These are phyloP conservation scores for Puntigrus tetrazona DNA, from an alignment of 2,113 vertebrate species.

Conservation along the genomic window DNA sequence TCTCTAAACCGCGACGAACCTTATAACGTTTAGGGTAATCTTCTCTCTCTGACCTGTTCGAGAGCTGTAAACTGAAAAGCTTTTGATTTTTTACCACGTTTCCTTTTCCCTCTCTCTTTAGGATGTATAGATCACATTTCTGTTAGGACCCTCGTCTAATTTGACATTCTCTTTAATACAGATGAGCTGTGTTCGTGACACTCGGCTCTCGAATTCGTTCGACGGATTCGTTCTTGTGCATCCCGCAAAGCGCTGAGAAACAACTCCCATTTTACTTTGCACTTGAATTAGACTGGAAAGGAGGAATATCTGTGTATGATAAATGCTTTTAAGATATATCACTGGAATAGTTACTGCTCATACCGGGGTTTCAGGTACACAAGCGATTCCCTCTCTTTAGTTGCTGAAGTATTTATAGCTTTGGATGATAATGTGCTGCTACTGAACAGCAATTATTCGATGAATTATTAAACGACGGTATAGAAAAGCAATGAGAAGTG, in stretches of 20 bases:
- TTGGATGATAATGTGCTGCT: conserved; percentile 55
- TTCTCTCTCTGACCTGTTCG: conserved; percentile 31
- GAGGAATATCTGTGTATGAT: conserved; percentile 16
- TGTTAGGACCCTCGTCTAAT: neutral
- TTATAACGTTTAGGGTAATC: conserved; percentile 38
- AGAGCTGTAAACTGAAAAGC: conserved; percentile 5
- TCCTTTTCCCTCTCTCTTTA: neutral
- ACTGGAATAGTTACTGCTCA: conserved; percentile 52
- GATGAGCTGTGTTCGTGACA: neutral
- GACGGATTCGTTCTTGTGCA: conserved; percentile 24
- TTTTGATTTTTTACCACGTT: conserved; percentile 9
- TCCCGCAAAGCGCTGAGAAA: conserved; percentile 19
- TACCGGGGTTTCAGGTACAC: conserved; percentile 36
- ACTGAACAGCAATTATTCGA: conserved; percentile 56
- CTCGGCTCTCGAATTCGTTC: neutral
- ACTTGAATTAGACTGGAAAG: conserved; percentile 51
- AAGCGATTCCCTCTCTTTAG: conserved; percentile 24
- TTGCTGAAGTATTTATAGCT: conserved; percentile 54
- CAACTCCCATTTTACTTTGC: conserved; percentile 33
- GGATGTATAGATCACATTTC: neutral
- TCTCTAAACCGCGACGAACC: conserved; percentile 42
- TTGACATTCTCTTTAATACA: neutral
- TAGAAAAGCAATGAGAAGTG: conserved; percentile 54
- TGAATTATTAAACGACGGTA: conserved; percentile 54
- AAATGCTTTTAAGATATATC: conserved; percentile 38